These are phyloP conservation scores for Ceriagrion tenellum DNA, from an alignment of 2,888 invertebrate species.

Conservation along the genomic window DNA sequence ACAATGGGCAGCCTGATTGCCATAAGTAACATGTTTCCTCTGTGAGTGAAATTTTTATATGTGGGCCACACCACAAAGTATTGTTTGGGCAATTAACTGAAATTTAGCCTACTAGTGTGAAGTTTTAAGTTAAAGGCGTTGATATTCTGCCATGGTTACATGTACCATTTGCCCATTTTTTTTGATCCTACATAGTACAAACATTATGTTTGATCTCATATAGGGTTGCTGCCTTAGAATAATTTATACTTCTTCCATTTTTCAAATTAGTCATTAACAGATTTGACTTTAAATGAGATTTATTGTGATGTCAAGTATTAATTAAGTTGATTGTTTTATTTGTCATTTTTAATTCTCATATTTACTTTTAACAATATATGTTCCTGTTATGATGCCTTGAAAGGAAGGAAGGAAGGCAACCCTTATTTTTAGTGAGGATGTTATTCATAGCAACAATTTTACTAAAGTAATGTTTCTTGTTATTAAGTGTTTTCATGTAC, in stretches of 20 bases:
- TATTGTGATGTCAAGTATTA: constrained; percentile 61
- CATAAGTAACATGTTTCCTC: constrained; percentile 57
- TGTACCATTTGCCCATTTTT: constrained; percentile 58
- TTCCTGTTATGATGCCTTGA: constrained; percentile 53
- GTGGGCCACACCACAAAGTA: constrained; percentile 54
- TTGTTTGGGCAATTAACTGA: constrained; percentile 52
- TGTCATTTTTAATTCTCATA: constrained; percentile 49
- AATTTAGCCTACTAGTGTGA: constrained; percentile 30
- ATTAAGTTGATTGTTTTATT: constrained; percentile 54
- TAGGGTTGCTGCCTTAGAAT: constrained; percentile 60
- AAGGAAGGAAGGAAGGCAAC: constrained; percentile 37
- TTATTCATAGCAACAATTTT: constrained; percentile 12
- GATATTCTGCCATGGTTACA: constrained; percentile 42
- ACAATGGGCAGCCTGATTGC: constrained; percentile 56
- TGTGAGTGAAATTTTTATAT: constrained; percentile 59
- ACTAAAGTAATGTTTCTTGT: constrained; percentile 52
- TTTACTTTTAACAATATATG: constrained; percentile 54
- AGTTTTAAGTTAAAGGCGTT: background rate
- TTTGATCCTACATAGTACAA: constrained; percentile 67
- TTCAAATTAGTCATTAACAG: constrained; percentile 52
- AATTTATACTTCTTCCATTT: constrained; percentile 56
- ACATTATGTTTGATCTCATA: constrained; percentile 65
- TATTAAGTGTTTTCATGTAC: constrained; percentile 33
- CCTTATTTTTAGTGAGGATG: constrained; percentile 50
- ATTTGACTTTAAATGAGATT: constrained; percentile 58